phyloP scores from a whole-genome alignment of 2,888 invertebrate genomes.

The Cephus rjabovi region DNA sequence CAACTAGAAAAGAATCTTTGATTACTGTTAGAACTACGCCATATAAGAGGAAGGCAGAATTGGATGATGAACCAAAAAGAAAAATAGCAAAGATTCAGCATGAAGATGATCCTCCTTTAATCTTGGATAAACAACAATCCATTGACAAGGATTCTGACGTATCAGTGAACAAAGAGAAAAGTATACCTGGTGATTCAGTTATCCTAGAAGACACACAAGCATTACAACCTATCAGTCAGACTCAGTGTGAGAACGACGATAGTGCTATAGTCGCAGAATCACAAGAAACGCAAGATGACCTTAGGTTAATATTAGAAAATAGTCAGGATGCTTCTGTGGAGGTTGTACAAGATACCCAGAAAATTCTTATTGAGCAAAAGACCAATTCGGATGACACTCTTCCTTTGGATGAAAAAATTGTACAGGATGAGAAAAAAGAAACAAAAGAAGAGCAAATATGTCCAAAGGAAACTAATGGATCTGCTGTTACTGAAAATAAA shows the following conservation, averaged over 20 bases:
- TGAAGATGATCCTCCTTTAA: conserved; percentile 8
- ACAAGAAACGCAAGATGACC: conserved; percentile 11
- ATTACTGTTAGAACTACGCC: background rate
- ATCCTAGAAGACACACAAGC: background rate
- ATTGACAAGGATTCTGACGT: background rate
- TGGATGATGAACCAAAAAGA: conserved; percentile 28
- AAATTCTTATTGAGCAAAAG: background rate
- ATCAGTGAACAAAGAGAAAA: background rate
- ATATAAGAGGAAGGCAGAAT: conserved; percentile 35
- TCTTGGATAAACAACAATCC: conserved; percentile 4
- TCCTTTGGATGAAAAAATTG: background rate
- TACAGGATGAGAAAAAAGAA: background rate
- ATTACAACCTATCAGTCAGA: background rate
- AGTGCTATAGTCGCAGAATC: conserved; percentile 14
- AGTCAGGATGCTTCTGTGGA: background rate
- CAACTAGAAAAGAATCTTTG: conserved; percentile 22
- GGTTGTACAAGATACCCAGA: background rate
- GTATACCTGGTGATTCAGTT: background rate
- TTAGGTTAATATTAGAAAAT: background rate
- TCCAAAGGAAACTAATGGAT: background rate
- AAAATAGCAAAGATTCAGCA: conserved; percentile 29
- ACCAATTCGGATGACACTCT: background rate
- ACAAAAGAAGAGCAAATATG: background rate
- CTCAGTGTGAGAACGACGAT: background rate
- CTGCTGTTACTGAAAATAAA: background rate